Conservation (phyloP, 2,797 vertebrate genomes). For the Gymnothorax javanicus region DNA sequence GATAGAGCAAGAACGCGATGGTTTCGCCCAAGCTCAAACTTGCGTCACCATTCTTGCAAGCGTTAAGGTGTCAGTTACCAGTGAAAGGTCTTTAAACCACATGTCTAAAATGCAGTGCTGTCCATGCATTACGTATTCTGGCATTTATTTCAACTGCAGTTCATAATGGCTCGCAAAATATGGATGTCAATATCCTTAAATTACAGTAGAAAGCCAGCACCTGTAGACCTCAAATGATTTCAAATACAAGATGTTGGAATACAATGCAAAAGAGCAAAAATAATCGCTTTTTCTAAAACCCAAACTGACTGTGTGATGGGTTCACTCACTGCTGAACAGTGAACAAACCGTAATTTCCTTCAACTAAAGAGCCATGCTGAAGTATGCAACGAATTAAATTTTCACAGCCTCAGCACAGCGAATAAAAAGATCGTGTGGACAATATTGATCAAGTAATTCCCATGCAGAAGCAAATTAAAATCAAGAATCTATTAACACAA, state of each 20-base stretch:
- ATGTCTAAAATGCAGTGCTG: not conserved
- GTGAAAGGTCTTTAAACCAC: not conserved
- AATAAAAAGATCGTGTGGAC: not conserved
- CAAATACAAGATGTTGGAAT: too few species aligned
- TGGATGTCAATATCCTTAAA: too few species aligned
- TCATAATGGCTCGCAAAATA: too few species aligned
- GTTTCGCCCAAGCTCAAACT: not conserved
- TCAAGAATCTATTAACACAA: not conserved
- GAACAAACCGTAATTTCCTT: not conserved
- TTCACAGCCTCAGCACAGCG: not conserved
- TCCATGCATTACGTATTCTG: too few species aligned
- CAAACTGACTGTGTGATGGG: too few species aligned
- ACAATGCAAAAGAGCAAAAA: too few species aligned
- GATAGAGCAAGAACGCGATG: not conserved
- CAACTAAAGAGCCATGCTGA: not conserved
- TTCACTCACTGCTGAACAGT: not conserved
- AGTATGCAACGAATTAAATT: not conserved
- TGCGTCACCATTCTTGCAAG: not conserved
- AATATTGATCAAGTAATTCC: not conserved
- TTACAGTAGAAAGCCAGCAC: too few species aligned
- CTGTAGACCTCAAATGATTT: too few species aligned
- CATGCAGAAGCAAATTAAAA: not conserved
- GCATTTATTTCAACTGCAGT: too few species aligned
- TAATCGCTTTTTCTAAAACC: too few species aligned
- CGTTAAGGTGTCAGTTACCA: not conserved